Conservation (phyloP, 2,888 invertebrate genomes). For the Acanthopleura granulata region DNA sequence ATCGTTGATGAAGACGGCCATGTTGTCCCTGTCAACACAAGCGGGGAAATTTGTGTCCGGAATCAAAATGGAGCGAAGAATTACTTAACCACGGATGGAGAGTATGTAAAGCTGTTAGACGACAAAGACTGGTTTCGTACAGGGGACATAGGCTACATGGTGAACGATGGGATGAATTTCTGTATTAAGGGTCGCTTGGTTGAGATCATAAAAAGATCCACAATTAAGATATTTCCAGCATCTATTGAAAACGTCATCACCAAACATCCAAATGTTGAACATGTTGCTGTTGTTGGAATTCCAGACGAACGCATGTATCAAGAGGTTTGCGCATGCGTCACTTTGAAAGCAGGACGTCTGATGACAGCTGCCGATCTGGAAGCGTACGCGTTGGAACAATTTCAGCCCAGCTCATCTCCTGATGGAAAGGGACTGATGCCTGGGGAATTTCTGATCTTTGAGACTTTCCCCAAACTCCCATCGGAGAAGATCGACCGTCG, state of each 20-base stretch:
- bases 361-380: background rate
- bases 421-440: slow-evolving; percentile 16
- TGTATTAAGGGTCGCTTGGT: slow-evolving; percentile 2
- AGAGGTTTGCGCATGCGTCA: slow-evolving; percentile 18
- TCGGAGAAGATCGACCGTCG: slow-evolving; percentile 18
- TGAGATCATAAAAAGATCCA: slow-evolving; percentile 15
- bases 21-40: slow-evolving; percentile 15
- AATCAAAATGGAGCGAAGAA: too few species aligned
- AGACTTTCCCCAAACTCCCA: background rate
- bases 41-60: slow-evolving; percentile 19
- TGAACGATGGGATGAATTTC: background rate
- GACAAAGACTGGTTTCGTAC: slow-evolving; percentile 4
- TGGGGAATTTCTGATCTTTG: background rate
- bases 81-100: background rate
- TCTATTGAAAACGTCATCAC: slow-evolving; percentile 6
- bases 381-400: background rate
- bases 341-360: background rate
- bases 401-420: background rate
- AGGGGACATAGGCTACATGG: slow-evolving; percentile 2
- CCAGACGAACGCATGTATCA: slow-evolving; percentile 15
- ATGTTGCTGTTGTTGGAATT: slow-evolving; percentile 15
- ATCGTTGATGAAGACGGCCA: slow-evolving; percentile 15
- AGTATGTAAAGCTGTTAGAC: background rate
- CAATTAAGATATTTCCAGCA: slow-evolving; percentile 16
- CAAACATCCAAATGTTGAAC: background rate